These are phyloP conservation scores for Thalassophryne amazonica DNA, from an alignment of 2,797 vertebrate genomes.

Conservation along the genomic window DNA sequence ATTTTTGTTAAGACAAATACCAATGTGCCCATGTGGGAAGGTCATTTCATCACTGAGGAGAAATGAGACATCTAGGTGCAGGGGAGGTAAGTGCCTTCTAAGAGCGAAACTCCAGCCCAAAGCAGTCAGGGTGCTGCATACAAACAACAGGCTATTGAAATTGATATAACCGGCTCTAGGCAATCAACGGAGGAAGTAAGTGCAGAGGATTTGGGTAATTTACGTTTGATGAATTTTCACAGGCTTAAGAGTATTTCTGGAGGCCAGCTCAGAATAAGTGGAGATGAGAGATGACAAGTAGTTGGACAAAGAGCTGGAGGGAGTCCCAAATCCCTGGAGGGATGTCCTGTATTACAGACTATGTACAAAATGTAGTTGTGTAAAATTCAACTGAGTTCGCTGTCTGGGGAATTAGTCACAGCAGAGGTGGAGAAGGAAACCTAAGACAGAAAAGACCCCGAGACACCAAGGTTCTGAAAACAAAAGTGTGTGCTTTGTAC, in stretches of 20 bases:
- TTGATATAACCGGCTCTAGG: conserved; percentile 18
- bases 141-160: conserved; percentile 12
- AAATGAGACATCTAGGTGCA: not conserved
- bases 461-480: not conserved
- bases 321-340: conserved; percentile 17
- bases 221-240: conserved; percentile 24
- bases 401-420: conserved; percentile 22
- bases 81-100: not conserved
- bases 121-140: not conserved
- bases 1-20: not conserved
- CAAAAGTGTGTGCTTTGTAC: too few relatives aligned
- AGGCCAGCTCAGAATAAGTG: conserved; percentile 1
- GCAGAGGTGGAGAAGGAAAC: conserved; percentile 11
- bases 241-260: conserved; percentile 4
- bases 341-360: conserved; percentile 24
- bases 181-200: not conserved
- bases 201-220: conserved; percentile 11
- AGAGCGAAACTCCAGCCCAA: not conserved
- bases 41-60: not conserved
- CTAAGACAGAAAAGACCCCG: not conserved
- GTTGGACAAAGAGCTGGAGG: conserved; percentile 33
- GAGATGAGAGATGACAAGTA: conserved; percentile 36
- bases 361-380: not conserved
- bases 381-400: conserved; percentile 23
- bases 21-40: not conserved